Base-by-base conservation (phyloP, 1,140 invertebrate genomes). In the Holotrichia oblita region DNA sequence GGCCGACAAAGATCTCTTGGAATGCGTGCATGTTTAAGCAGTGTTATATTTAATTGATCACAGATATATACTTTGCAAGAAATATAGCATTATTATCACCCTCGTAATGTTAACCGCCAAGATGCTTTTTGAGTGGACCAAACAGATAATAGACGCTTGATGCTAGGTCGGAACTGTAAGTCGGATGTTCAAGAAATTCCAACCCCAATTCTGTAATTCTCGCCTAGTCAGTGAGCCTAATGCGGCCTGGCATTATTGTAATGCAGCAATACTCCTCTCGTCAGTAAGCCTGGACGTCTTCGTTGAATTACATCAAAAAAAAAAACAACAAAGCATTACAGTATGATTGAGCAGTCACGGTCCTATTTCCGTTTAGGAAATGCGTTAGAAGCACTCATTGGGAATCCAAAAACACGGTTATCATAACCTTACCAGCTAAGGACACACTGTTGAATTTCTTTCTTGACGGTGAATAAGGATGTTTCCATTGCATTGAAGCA, bases 121-220 rank as follows among this genome's bases (percentile, higher is more conserved):
- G 7, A 2, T 14, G 44, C 44, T 48, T 48, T 48, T 17, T 48
- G 44, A 48, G 59, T 61, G 59, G n/a, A 61, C n/a, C 59, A 20
- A 61, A 61, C 59, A 61, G 8, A 20, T 22, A 12, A 73, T 73
- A 34, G 72, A 0, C 9, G 27, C 24, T n/a, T 73, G 6, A 17
- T 2, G 72, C 24, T 10, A 41, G 27, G 12, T 27, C 72, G 24
- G 40, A 22, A 40, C 72, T 73, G 40, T 73, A 73, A 73, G 14
- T 7, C 12, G 12, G 40, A 73, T 73, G 27, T 73, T 73, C 72
- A 61, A 61, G 59, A 73, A 34, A 7, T 73, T 40, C 40, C 3
- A 2, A 73, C 22, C 72, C 40, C 34, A 73, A 40, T 73, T 40
- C 27, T 73, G 6, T 7, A 73, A 73, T 73, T 17, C 72, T 73